Percentiles rank a stretch among this genome's conserved stretches.
These are phyloP conservation scores for Eurytoma californica DNA, from an alignment of 2,888 invertebrate genomes.

Conservation along the genomic window DNA sequence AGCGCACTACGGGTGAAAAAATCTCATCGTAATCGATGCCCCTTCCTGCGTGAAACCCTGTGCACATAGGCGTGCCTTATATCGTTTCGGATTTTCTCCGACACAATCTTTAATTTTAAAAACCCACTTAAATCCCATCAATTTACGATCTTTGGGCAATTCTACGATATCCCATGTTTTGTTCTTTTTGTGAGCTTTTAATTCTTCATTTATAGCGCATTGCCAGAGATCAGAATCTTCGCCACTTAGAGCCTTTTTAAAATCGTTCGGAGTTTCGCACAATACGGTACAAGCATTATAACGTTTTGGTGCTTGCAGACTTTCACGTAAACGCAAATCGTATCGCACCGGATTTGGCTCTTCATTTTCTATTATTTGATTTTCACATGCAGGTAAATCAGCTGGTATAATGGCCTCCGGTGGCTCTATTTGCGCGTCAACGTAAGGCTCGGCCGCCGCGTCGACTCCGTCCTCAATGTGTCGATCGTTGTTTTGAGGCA, in stretches of 20 bases:
- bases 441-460: not conserved
- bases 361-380: not conserved
- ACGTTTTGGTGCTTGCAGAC: not conserved
- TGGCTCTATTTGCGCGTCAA: not conserved
- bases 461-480: too few species aligned
- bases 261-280: not conserved
- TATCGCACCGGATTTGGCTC: not conserved
- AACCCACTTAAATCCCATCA: constrained; percentile 31
- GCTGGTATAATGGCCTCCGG: not conserved
- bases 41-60: constrained; percentile 37
- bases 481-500: not conserved
- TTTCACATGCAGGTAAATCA: not conserved
- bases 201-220: constrained; percentile 26
- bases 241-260: not conserved
- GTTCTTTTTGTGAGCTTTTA: constrained; percentile 25
- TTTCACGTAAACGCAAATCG: not conserved
- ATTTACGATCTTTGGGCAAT: constrained; percentile 22
- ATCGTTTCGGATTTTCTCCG: not conserved
- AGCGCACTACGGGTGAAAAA: constrained; percentile 41
- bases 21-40: constrained; percentile 32
- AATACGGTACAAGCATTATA: not conserved
- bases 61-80: constrained; percentile 42
- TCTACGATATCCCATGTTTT: constrained; percentile 21
- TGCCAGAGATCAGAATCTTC: constrained; percentile 6
- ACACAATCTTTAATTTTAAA: constrained; percentile 25